Conservation (phyloP, 2,113 vertebrate genomes). For the Apeltes quadracus region DNA sequence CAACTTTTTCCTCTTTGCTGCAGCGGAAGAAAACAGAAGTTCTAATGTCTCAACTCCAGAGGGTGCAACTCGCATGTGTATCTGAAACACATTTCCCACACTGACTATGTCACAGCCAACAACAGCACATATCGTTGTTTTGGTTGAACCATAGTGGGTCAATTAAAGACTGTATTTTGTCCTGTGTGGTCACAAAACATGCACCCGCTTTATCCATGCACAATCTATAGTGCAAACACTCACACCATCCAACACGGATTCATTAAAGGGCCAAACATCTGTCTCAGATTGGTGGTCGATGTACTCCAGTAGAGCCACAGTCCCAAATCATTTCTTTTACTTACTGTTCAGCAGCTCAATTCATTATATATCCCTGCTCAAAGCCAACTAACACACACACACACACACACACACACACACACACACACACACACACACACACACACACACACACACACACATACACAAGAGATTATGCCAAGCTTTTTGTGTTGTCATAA, state of each 20-base stretch:
- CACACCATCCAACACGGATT: neutral
- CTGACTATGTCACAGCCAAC: neutral
- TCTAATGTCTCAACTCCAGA: slow-evolving; percentile 36
- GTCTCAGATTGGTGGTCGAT: neutral
- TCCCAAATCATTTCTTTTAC: neutral
- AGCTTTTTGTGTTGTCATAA: slow-evolving; percentile 33
- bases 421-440: slow-evolving; percentile 5
- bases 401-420: slow-evolving; percentile 1
- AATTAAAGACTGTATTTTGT: neutral
- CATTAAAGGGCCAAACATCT: neutral
- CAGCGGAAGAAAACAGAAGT: neutral
- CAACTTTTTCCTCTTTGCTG: neutral
- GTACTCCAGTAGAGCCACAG: neutral
- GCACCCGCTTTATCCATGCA: neutral
- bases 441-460: neutral
- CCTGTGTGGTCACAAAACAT: neutral
- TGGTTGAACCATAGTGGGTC: neutral
- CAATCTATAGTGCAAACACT: neutral
- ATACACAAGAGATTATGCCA: slow-evolving; percentile 19
- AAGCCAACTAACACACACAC: neutral
- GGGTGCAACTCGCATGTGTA: slow-evolving; percentile 37
- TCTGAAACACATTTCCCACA: neutral
- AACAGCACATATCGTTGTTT: neutral
- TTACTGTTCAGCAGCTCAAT: slow-evolving; percentile 11
- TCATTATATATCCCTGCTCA: neutral